A percentile compares a stretch with the other conserved stretches of the same genome.
These are phyloP conservation scores for Aphelenchoides besseyi DNA, from an alignment of 1,140 invertebrate species.

Conservation along the genomic window DNA sequence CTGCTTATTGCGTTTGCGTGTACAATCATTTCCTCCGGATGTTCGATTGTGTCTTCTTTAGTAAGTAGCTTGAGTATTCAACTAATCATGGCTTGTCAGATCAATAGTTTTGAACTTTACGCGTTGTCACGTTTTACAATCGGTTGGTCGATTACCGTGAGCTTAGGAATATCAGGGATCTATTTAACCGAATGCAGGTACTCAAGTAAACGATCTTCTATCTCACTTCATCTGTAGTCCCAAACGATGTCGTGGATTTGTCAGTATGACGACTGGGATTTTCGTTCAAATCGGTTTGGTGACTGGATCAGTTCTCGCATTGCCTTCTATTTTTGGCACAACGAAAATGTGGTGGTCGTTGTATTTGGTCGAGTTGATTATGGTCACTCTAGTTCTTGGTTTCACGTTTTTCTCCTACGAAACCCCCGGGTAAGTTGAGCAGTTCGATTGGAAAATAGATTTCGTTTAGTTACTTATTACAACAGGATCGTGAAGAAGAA, in stretches of 20 bases:
- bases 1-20: slow-evolving; percentile 44
- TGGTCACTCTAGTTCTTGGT: slow-evolving; percentile 35
- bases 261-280: slow-evolving; percentile 54
- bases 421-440: slow-evolving; percentile 41
- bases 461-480: slow-evolving; percentile 44
- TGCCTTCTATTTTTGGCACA: slow-evolving; percentile 53
- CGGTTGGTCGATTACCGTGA: slow-evolving; percentile 46
- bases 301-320: slow-evolving; percentile 52
- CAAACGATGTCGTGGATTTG: slow-evolving; percentile 51
- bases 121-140: slow-evolving; percentile 45
- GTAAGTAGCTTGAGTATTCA: slow-evolving; percentile 35
- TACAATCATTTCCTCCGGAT: slow-evolving; percentile 32
- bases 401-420: slow-evolving; percentile 43
- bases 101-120: slow-evolving; percentile 55
- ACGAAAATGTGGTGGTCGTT: slow-evolving; percentile 46
- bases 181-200: slow-evolving; percentile 58
- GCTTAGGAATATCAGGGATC: slow-evolving; percentile 50
- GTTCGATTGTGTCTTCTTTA: slow-evolving; percentile 46
- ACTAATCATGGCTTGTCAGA: slow-evolving; percentile 41
- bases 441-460: neutral
- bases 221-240: slow-evolving; percentile 44
- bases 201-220: slow-evolving; percentile 20
- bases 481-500: slow-evolving; percentile 25
- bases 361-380: slow-evolving; percentile 41
- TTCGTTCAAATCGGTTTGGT: slow-evolving; percentile 55